These are phyloP conservation scores for Isotomurus palustris DNA, from an alignment of 2,888 invertebrate species.

Conservation along the genomic window DNA sequence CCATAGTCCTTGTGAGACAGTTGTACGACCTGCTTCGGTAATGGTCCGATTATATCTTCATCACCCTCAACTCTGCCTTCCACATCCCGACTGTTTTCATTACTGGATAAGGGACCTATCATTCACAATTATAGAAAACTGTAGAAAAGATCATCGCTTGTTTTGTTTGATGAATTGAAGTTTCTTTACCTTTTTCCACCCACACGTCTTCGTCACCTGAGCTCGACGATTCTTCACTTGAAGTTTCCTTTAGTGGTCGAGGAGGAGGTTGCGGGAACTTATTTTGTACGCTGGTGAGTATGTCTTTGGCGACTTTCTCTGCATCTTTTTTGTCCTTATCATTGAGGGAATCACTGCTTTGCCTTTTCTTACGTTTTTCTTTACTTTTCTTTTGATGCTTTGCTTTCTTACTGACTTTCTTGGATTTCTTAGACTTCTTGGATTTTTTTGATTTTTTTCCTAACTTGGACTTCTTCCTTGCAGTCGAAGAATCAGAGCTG, in stretches of 20 bases:
- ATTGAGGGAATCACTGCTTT: conserved; percentile 12
- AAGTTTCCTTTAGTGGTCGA: neutral
- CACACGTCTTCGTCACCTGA: conserved; percentile 32
- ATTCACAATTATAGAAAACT: neutral
- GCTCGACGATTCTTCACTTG: conserved; percentile 16
- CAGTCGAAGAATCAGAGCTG: conserved; percentile 25
- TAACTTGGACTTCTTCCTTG: conserved; percentile 25
- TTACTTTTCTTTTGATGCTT: conserved; percentile 11
- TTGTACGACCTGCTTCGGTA: conserved; percentile 65
- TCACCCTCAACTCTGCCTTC: conserved; percentile 43
- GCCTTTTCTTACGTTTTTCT: conserved; percentile 6
- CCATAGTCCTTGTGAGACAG: conserved; percentile 78
- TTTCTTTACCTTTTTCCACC: conserved; percentile 39
- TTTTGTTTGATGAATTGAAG: neutral
- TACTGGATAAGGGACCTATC: neutral
- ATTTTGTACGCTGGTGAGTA: conserved; percentile 22
- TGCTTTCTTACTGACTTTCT: conserved; percentile 16
- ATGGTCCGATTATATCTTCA: conserved; percentile 62
- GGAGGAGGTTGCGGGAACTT: neutral
- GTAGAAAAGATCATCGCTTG: neutral
- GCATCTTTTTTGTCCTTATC: conserved; percentile 28
- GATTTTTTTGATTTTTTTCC: conserved; percentile 25
- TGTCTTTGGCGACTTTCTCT: conserved; percentile 33
- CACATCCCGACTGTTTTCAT: conserved; percentile 10
- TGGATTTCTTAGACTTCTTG: conserved; percentile 6